These are phyloP conservation scores for Neosalanx taihuensis DNA, from an alignment of 2,797 vertebrate genomes.

Conservation along the genomic window DNA sequence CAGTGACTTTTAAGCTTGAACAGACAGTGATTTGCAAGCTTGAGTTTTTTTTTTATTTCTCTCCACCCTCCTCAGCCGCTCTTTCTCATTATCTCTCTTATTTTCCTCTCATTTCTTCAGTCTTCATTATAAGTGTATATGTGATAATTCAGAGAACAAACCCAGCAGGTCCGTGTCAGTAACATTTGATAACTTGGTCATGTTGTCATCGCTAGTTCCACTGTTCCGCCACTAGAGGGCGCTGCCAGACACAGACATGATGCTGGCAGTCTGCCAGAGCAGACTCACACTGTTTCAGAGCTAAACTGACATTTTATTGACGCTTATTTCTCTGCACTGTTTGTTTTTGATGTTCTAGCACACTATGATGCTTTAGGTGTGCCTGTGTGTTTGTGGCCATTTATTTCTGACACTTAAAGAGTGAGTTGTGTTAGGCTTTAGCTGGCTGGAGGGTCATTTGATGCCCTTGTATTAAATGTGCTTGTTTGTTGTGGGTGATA, in stretches of 20 bases:
- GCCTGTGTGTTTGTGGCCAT: not conserved
- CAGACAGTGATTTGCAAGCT: not conserved
- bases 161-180: not conserved
- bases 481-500: not conserved
- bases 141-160: not conserved
- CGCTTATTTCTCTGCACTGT: not conserved
- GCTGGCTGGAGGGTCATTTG: not conserved
- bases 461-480: not conserved
- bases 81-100: not conserved
- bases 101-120: not conserved
- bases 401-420: not conserved
- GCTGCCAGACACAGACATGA: slow-evolving; percentile 43
- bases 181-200: not conserved
- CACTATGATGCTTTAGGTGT: not conserved
- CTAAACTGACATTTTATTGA: too few species aligned
- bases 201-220: slow-evolving; percentile 20
- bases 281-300: slow-evolving; percentile 19
- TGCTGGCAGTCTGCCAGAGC: slow-evolving; percentile 28
- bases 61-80: not conserved
- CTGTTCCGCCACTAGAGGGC: slow-evolving; percentile 49
- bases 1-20: not conserved
- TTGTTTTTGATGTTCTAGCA: not conserved
- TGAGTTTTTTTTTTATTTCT: not conserved
- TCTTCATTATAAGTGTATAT: not conserved
- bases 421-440: not conserved